Evolutionary conservation across 2,797 vertebrate genomes (phyloP), one percentile per base, ranked within the genome.

Genomic region (Sebastes trivittatus): DNA sequence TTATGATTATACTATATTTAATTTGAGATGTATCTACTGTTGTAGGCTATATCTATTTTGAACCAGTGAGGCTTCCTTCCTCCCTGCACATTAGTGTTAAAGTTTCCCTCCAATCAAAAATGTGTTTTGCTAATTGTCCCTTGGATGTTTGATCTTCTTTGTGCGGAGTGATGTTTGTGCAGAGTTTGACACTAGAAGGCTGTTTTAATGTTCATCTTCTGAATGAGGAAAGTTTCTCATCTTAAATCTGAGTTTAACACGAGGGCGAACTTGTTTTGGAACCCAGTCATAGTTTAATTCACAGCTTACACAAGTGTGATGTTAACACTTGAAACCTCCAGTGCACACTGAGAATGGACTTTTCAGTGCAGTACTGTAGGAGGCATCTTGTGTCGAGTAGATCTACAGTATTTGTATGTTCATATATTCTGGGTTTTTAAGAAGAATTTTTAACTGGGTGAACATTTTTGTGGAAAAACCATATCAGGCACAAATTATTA

Each of bases 391-490:
- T 22, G 56, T 65, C 7, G 2, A 73, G 49, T 54, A 54, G 20
- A 54, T n/a, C 49, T 36, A 36, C 14, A 11, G 14, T 58, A n/a
- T 70, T 25, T 27, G 20, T 5, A 46, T 34, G 10, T 75, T 55
- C 8, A 64, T 70, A 22, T 42, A 72, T 54, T 22, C 49, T 54
- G 49, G 42, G 11, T 29, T 7, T 29, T 29, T 29, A 2, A 4
- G 14, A 36, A 36, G 16, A 25, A 2, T 22, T 23, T 49, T 22
- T 4, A 1, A 13, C 27, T 6, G 1, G 10, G 2, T 27, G 42
- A n/a, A 13, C 0, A 0, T 32, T 52, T 52, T 32, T 54, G 3
- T 63, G 10, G 22, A 29, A 27, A 49, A 42, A 27, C 0, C 1
- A 11, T 1, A 56, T 34, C 3, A 2, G 25, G 14, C 20, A 61